These are phyloP conservation scores for Mormyrus hasselquistii DNA, from an alignment of 2,797 vertebrate genomes.

Conservation along the genomic window DNA sequence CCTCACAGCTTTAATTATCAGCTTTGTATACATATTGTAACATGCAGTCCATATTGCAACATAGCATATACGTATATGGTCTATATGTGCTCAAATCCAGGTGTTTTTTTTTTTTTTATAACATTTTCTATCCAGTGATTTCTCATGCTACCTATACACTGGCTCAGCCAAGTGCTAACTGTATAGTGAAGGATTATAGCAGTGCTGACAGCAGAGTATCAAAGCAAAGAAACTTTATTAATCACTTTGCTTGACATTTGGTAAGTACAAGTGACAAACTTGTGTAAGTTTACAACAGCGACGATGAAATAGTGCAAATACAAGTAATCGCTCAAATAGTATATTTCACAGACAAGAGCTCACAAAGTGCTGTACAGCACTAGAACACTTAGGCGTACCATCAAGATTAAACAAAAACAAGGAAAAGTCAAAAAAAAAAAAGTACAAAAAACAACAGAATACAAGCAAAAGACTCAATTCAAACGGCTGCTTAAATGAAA, in stretches of 20 bases:
- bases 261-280: background rate
- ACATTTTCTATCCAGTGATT: background rate
- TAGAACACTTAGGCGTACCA: background rate
- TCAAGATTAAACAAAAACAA: background rate
- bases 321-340: background rate
- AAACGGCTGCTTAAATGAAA: background rate
- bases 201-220: background rate
- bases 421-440: background rate
- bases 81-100: background rate
- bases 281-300: background rate
- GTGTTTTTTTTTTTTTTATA: background rate
- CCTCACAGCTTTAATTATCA: background rate
- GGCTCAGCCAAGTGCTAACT: background rate
- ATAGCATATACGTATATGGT: background rate
- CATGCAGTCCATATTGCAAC: background rate
- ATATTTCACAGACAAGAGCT: background rate
- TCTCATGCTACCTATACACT: background rate
- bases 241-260: background rate
- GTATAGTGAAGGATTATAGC: background rate
- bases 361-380: background rate
- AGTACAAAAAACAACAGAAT: background rate
- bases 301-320: background rate
- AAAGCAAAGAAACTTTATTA: background rate
- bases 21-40: background rate
- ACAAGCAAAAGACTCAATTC: background rate